Evolutionary conservation across 2,888 invertebrate species (phyloP), one percentile per base, ranked within the genome.

Genomic region (Ellobium chinense): DNA sequence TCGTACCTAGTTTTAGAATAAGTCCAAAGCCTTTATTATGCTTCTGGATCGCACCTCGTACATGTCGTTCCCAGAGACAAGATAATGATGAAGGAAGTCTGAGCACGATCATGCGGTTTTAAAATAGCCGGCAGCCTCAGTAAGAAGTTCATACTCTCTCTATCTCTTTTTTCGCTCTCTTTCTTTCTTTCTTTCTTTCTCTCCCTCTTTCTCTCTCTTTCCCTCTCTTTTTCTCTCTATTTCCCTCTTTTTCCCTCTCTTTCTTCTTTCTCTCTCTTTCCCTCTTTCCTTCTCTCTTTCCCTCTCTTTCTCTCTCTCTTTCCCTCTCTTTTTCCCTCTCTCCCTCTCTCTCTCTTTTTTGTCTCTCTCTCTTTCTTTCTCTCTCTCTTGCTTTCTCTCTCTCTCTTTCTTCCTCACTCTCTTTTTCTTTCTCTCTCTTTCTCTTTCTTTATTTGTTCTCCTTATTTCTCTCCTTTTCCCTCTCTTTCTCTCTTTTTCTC

Each of bases 151-250:
- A n/a, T n/a, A n/a, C n/a, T n/a, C n/a, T n/a, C n/a, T n/a, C n/a
- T n/a, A n/a, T n/a, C n/a, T n/a, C n/a, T n/a, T n/a, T n/a, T n/a
- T n/a, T n/a, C n/a, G n/a, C n/a, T n/a, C n/a, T n/a, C n/a, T n/a
- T n/a, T 65, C 5, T 65, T 18, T 65, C 12, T 31, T 24, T 29
- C 5, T 65, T 18, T 65, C 12, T 65, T 18, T 65, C 12, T 65
- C 29, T 68, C n/a, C 37, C 21, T 68, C n/a, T n/a, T 21, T 68
- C 7, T 68, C 36, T 68, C n/a, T 68, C 21, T 68, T 5, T 68
- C 21, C 37, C 21, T 68, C 7, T 14, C 14, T 37, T 5, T 68
- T 12, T 37, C n/a, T 68, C n/a, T 68, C n/a, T 68, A 9, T 68
- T 3, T 39, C n/a, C 37, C 12, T 68, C n/a, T 68, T 5, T 68